Evolutionary conservation across 2,797 vertebrate species (phyloP), one percentile per base, ranked within the genome.

Genomic region (Catamblyrhynchus diadema): DNA sequence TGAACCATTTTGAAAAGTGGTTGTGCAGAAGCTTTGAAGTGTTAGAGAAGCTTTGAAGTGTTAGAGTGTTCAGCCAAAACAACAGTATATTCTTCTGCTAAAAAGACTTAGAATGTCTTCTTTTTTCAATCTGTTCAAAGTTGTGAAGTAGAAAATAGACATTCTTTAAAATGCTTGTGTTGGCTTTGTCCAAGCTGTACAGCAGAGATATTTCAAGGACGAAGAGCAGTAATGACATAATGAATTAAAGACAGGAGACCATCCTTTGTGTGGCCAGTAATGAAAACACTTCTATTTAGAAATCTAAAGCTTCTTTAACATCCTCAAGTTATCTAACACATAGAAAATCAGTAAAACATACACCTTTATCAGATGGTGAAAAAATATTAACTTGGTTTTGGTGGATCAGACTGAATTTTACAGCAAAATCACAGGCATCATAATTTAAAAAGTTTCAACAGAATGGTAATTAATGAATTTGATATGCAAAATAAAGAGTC

Each of bases 121-220:
- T 70, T 81, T 91, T 69, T 70, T 81, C 66, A 70, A 62, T 62
- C 74, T 93, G 22, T 77, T 90, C 56, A 45, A 81, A 78, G 54
- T 53, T 75, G 47, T 64, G 48, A 82, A 81, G 73, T 73, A 82
- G 67, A 85, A 93, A 93, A 93, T 91, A 83, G 73, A 62, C 14
- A 21, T 69, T 62, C 32, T 72, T 84, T 77, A 77, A 86, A 78
- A 94, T 59, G 39, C 42, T 82, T 77, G 3, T 44, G 20, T 62
- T 90, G 80, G 45, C 47, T 89, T 78, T 66, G 44, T 73, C 51
- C 25, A 78, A 72, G n/a, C 8, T 72, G 27, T 54, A 61, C 16
- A 71, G 16, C 20, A 57, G 39, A 70, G 56, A 42, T 9, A 45
- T 71, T 89, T 88, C 72, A 81, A 33, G 47, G 66, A 65, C 74